Evolutionary conservation across 2,888 invertebrate species (phyloP).

Genomic region (Rhopalosiphum nymphaeae): DNA sequence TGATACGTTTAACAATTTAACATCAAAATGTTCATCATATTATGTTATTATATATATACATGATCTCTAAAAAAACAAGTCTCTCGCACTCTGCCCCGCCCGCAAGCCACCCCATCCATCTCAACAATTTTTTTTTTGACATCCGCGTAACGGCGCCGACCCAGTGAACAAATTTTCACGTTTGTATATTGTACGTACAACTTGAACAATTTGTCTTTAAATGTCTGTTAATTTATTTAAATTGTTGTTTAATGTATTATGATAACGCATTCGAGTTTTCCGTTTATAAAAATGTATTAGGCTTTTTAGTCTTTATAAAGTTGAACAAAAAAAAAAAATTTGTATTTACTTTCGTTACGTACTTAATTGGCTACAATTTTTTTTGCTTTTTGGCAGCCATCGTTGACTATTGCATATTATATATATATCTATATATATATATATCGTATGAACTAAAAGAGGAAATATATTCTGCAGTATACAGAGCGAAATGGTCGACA

Average conservation of each 20-base stretch:
- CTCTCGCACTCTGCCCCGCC: conserved; percentile 31
- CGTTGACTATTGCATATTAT: conserved; percentile 40
- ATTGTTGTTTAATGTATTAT: conserved; percentile 9
- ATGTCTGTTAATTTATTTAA: conserved; percentile 45
- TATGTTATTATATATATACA: conserved; percentile 20
- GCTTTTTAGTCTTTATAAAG: conserved; percentile 13
- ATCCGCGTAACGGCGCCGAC: conserved; percentile 29
- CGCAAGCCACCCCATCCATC: background rate
- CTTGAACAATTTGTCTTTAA: background rate
- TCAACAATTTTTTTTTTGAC: background rate
- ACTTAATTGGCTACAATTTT: conserved; percentile 46
- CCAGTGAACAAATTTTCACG: conserved; percentile 47
- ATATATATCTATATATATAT: background rate
- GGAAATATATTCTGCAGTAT: background rate
- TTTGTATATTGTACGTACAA: background rate
- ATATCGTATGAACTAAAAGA: conserved; percentile 8
- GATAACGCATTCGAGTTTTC: background rate
- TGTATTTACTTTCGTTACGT: conserved; percentile 21
- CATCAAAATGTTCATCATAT: conserved; percentile 41
- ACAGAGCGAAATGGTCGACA: background rate
- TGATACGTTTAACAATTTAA: conserved; percentile 55
- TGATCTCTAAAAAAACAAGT: conserved; percentile 51
- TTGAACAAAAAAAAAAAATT: conserved; percentile 45
- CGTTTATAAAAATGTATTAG: background rate
- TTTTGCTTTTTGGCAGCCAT: conserved; percentile 40